phyloP scores from a whole-genome alignment of 1,140 invertebrate genomes.

The Trialeurodes vaporariorum region DNA sequence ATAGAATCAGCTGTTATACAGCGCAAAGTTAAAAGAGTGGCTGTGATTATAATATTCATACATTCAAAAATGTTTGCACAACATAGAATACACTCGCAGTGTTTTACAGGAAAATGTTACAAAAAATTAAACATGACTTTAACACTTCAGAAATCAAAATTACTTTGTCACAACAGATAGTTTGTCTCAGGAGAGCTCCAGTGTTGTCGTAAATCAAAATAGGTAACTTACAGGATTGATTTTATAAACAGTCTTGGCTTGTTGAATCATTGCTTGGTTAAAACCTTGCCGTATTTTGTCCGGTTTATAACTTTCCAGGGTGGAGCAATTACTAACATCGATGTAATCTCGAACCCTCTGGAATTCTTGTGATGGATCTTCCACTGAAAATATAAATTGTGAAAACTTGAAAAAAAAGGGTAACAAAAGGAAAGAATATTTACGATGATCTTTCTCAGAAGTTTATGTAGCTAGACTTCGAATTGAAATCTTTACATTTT shows the following conservation, averaged over 20 bases:
- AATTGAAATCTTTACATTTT: background rate
- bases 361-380: slow-evolving; percentile 84
- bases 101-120: too few relatives aligned
- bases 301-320: slow-evolving; percentile 51
- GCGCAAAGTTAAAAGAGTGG: too few relatives aligned
- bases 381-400: slow-evolving; percentile 51
- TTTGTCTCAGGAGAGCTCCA: too few relatives aligned
- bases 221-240: slow-evolving; percentile 52
- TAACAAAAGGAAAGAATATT: background rate
- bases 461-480: slow-evolving; percentile 11
- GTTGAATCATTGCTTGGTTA: slow-evolving; percentile 56
- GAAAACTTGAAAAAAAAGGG: slow-evolving; percentile 26
- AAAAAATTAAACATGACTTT: too few relatives aligned
- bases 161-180: too few relatives aligned
- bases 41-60: too few relatives aligned
- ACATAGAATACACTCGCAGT: too few relatives aligned
- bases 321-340: slow-evolving; percentile 60
- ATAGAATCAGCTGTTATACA: too few relatives aligned
- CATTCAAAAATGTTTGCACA: too few relatives aligned
- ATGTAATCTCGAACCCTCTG: slow-evolving; percentile 80
- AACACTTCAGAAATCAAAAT: too few relatives aligned
- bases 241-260: slow-evolving; percentile 64
- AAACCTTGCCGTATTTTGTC: slow-evolving; percentile 60
- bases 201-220: too few relatives aligned
- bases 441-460: slow-evolving; percentile 15